Evolutionary conservation across 2,797 vertebrate species (phyloP).

Genomic region (Dicrostonyx torquatus): DNA sequence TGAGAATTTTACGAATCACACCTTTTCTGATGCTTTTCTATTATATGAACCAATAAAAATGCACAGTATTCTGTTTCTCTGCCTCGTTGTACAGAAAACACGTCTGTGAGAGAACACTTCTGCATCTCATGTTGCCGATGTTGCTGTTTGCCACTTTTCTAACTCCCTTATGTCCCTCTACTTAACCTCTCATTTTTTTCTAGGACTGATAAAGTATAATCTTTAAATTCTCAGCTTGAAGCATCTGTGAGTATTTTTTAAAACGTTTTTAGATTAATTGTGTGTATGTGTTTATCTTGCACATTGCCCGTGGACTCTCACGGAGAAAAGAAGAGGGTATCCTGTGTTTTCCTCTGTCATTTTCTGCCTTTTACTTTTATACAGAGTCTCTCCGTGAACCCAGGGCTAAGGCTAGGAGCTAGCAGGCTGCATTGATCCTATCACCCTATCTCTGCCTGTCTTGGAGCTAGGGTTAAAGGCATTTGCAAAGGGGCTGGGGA

Average conservation of each 20-base stretch:
- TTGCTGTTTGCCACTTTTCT: not conserved
- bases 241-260: not conserved
- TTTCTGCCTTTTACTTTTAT: not conserved
- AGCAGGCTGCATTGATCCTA: not conserved
- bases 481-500: too few species aligned
- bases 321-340: not conserved
- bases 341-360: not conserved
- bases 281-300: not conserved
- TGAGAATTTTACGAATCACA: not conserved
- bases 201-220: not conserved
- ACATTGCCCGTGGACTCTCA: not conserved
- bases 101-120: not conserved
- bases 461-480: not conserved
- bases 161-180: not conserved
- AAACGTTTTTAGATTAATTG: not conserved
- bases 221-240: not conserved
- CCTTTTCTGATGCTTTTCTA: not conserved
- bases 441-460: not conserved
- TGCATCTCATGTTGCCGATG: not conserved
- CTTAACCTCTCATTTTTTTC: not conserved
- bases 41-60: constrained; percentile 3
- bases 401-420: not conserved
- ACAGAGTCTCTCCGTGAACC: not conserved
- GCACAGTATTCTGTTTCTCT: not conserved
- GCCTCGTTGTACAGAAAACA: not conserved